Evolutionary conservation across 2,888 invertebrate genomes (phyloP).

Genomic region (Metacarcinus magister): DNA sequence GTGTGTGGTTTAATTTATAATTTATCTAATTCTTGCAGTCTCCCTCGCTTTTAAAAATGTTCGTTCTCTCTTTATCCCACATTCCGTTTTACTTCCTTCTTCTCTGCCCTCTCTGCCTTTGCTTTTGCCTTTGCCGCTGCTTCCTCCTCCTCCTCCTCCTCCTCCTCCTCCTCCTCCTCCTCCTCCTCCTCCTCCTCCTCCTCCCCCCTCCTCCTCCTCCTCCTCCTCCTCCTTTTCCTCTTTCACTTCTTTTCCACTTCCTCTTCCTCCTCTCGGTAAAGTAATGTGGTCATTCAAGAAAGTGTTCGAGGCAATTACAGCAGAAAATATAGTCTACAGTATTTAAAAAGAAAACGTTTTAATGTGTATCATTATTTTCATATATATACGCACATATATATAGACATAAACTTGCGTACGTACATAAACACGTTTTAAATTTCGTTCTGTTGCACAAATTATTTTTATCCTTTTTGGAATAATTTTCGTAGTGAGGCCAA

Average conservation of each 20-base stretch:
- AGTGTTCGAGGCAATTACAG: conserved; percentile 7
- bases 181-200: neutral
- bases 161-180: neutral
- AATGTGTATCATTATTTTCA: neutral
- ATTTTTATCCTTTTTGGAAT: neutral
- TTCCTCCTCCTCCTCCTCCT: neutral
- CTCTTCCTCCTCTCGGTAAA: neutral
- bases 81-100: neutral
- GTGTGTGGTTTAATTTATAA: neutral
- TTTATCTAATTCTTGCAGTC: neutral
- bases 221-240: neutral
- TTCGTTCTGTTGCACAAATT: neutral
- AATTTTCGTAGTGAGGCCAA: neutral
- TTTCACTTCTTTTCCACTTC: neutral
- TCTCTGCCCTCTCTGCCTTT: neutral
- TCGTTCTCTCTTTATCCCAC: neutral
- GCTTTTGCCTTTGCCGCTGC: neutral
- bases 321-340: neutral
- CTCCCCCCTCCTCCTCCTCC: neutral
- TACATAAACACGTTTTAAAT: neutral
- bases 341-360: neutral
- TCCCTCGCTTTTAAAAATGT: neutral
- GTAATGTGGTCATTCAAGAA: conserved; percentile 14
- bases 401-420: neutral
- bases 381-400: neutral